These are phyloP conservation scores for Drosophila willistoni DNA, from an alignment of 1,140 invertebrate genomes.

Conservation along the genomic window DNA sequence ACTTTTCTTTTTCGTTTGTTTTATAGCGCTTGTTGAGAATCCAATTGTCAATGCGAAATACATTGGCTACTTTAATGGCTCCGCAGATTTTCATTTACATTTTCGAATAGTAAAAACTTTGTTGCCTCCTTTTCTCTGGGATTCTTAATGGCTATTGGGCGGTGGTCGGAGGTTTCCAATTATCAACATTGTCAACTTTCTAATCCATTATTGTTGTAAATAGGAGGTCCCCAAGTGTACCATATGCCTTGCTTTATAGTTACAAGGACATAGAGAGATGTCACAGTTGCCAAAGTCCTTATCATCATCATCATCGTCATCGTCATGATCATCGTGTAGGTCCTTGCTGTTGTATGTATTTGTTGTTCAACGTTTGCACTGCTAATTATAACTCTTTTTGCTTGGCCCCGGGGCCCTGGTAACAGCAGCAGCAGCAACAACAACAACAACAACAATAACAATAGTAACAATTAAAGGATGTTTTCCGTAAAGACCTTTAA, in stretches of 20 bases:
- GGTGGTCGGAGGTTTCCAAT: neutral
- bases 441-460: neutral
- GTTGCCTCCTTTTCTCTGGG: neutral
- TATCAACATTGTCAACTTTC: constrained; percentile 6
- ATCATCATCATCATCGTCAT: neutral
- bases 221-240: constrained; percentile 1
- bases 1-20: neutral
- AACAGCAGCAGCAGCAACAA: neutral
- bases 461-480: constrained; percentile 8
- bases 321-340: too few relatives aligned
- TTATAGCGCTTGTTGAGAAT: neutral
- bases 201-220: constrained; percentile 11
- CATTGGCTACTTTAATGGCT: too few relatives aligned
- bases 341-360: neutral
- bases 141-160: neutral
- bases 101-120: constrained; percentile 4
- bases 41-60: neutral
- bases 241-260: neutral
- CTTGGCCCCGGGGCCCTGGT: neutral
- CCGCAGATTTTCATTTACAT: neutral
- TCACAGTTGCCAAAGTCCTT: neutral
- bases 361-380: neutral
- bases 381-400: constrained; percentile 5
- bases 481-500: constrained; percentile 4
- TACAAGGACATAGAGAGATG: neutral